A percentile compares a stretch with the other conserved stretches of the same genome.
Conservation (phyloP, 2,113 vertebrate species). For the Hystrix brachyura region DNA sequence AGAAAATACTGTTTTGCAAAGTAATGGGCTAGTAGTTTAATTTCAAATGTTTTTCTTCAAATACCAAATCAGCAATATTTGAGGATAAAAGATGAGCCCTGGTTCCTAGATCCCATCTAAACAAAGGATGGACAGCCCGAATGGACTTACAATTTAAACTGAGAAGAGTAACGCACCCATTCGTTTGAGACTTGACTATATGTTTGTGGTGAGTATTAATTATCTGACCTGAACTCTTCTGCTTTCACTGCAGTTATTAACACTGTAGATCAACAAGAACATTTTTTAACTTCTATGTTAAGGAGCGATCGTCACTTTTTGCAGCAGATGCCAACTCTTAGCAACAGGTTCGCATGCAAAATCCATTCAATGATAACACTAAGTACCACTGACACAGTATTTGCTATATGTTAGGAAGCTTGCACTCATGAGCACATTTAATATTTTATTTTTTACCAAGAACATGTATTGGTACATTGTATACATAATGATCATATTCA, state of each 20-base stretch:
- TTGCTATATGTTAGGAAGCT: background rate
- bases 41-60: conserved; percentile 41
- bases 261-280: background rate
- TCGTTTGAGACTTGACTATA: conserved; percentile 27
- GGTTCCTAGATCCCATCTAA: conserved; percentile 51
- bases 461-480: too few species aligned
- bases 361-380: background rate
- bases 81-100: background rate
- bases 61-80: conserved; percentile 17
- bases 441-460: background rate
- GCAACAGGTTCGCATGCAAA: background rate
- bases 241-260: conserved; percentile 21
- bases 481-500: too few species aligned
- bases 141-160: background rate
- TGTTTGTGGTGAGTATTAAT: conserved; percentile 55
- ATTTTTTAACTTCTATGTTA: conserved; percentile 18
- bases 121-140: background rate
- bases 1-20: conserved; percentile 25
- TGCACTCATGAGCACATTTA: conserved; percentile 18
- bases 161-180: conserved; percentile 29
- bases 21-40: conserved; percentile 40
- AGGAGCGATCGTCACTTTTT: conserved; percentile 31
- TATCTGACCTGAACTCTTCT: conserved; percentile 3
- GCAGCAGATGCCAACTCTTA: background rate
- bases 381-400: background rate